Evolutionary conservation across 1,140 invertebrate genomes (phyloP).

Genomic region (Phymorhynchus buccinoides): DNA sequence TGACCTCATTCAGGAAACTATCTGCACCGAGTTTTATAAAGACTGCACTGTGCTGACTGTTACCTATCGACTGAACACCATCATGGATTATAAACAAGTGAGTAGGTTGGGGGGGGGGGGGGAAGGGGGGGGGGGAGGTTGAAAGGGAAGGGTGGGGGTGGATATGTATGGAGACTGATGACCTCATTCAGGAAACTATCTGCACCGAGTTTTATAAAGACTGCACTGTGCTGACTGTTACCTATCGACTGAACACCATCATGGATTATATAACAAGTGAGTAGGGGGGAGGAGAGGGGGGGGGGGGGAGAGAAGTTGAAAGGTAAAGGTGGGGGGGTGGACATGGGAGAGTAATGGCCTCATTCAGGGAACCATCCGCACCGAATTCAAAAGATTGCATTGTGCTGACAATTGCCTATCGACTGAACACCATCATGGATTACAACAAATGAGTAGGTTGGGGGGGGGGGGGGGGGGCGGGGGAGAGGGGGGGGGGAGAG

Average conservation of each 20-base stretch:
- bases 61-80: conserved; percentile 74
- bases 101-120: no score
- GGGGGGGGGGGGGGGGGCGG: no score
- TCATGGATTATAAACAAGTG: conserved; percentile 71
- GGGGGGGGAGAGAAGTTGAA: no score
- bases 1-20: conserved; percentile 73
- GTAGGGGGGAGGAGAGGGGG: no score
- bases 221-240: no score
- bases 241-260: no score
- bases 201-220: not conserved
- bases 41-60: conserved; percentile 74
- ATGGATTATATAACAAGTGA: no score
- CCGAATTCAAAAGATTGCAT: conserved; percentile 72
- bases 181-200: not conserved
- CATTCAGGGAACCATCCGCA: conserved; percentile 73
- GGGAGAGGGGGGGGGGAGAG: no score
- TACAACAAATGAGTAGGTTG: conserved; percentile 50
- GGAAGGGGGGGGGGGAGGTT: no score
- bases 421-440: conserved; percentile 75
- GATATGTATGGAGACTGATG: no score
- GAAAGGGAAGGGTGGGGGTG: no score
- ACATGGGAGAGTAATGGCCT: conserved; percentile 73
- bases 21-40: conserved; percentile 70
- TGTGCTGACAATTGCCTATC: conserved; percentile 74
- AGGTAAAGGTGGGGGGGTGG: no score